phyloP scores from a whole-genome alignment of 2,113 vertebrate species.

The Ceyx margarethae region DNA sequence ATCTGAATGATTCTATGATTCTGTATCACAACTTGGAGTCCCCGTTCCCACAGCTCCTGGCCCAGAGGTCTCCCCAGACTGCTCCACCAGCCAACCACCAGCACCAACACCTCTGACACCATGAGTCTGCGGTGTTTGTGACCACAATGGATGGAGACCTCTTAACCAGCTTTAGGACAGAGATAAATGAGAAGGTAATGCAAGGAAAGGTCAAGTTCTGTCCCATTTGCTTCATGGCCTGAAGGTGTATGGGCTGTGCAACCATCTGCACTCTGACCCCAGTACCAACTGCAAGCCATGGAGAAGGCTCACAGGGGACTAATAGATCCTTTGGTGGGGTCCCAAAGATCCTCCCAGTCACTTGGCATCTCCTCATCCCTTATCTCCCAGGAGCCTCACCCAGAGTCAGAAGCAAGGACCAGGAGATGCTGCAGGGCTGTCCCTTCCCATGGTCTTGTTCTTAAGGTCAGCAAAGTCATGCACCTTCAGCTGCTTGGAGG shows the following conservation, averaged over 20 bases:
- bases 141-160: neutral
- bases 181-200: neutral
- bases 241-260: neutral
- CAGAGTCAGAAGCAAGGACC: neutral
- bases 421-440: neutral
- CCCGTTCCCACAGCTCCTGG: neutral
- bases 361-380: rapidly evolving
- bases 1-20: too few relatives aligned
- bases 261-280: neutral
- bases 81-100: rapidly evolving
- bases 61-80: neutral
- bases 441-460: neutral
- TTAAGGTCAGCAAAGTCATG: neutral
- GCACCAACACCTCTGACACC: neutral
- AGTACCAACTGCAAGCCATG: neutral
- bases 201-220: neutral
- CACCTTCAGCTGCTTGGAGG: neutral
- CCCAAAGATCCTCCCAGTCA: neutral
- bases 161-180: neutral
- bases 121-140: neutral
- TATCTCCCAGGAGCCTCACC: neutral
- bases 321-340: neutral
- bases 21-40: too few relatives aligned
- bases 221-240: neutral
- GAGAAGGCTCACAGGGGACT: neutral